These are phyloP conservation scores for Pocillopora verrucosa DNA, from an alignment of 64 coral and sea anemone species.

Conservation along the genomic window DNA sequence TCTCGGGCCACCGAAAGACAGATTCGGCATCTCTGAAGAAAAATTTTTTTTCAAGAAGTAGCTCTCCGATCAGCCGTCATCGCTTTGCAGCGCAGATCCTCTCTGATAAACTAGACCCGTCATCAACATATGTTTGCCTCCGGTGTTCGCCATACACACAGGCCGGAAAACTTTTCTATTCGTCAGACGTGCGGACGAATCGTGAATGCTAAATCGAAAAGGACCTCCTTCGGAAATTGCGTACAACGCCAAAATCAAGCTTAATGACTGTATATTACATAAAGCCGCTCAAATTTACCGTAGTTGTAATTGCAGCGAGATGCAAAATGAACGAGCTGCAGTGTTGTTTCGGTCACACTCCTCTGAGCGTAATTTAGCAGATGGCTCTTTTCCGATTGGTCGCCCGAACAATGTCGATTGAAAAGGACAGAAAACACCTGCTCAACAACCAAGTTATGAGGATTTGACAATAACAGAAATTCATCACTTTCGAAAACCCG, in stretches of 20 bases:
- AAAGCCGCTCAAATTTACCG: not conserved
- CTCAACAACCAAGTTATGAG: not conserved
- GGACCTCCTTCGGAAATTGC: not conserved
- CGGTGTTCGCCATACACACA: not conserved
- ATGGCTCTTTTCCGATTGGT: slow-evolving; percentile 13
- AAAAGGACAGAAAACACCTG: slow-evolving; percentile 13
- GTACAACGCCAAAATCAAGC: slow-evolving; percentile 11
- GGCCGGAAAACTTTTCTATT: not conserved
- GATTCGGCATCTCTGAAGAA: slow-evolving; percentile 17
- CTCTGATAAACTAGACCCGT: not conserved
- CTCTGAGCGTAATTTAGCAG: not conserved
- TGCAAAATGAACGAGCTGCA: slow-evolving; percentile 21
- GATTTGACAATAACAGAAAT: not conserved
- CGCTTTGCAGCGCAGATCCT: not conserved
- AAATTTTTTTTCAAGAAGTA: not conserved
- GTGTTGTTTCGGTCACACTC: slow-evolving; percentile 2
- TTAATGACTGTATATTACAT: slow-evolving; percentile 27
- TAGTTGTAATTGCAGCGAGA: slow-evolving; percentile 16
- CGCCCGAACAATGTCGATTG: slow-evolving; percentile 17
- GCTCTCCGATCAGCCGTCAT: not conserved
- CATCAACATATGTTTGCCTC: not conserved
- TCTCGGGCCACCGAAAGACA: slow-evolving; percentile 25
- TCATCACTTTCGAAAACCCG: not conserved
- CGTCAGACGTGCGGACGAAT: not conserved
- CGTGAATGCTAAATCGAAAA: too few relatives aligned